A percentile compares a stretch with the other conserved stretches of the same genome.
Evolutionary conservation across 2,113 vertebrate species (phyloP).

Genomic region (Cervus canadensis): DNA sequence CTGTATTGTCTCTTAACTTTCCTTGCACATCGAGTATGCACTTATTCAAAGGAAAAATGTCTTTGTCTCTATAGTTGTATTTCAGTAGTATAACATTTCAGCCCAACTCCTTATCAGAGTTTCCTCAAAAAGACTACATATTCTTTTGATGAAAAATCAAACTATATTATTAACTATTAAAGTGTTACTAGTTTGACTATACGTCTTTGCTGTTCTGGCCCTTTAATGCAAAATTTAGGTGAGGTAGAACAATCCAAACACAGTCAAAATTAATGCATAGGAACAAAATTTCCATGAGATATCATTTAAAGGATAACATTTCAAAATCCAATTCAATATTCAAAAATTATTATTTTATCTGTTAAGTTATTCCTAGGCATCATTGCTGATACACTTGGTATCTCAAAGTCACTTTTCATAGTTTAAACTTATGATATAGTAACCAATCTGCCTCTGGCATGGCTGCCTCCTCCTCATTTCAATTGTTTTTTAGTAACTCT

Average conservation of each 20-base stretch:
- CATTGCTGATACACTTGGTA: slow-evolving; percentile 44
- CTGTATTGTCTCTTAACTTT: not conserved
- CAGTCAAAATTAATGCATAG: slow-evolving; percentile 75
- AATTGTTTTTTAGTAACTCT: not conserved
- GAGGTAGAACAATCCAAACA: slow-evolving; percentile 68
- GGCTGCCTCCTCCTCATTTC: not conserved
- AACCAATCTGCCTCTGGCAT: not conserved
- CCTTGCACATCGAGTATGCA: not conserved
- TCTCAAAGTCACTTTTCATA: slow-evolving; percentile 70
- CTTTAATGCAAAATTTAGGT: slow-evolving; percentile 74
- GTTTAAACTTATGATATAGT: slow-evolving; percentile 48
- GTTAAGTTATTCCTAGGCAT: slow-evolving; percentile 62
- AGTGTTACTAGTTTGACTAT: slow-evolving; percentile 64
- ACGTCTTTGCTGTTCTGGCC: slow-evolving; percentile 75
- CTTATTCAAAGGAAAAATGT: not conserved
- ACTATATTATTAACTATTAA: slow-evolving; percentile 64
- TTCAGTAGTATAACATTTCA: not conserved
- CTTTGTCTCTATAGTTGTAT: not conserved
- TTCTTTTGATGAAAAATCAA: slow-evolving; percentile 74
- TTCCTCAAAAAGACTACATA: slow-evolving; percentile 71
- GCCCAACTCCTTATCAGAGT: slow-evolving; percentile 43
- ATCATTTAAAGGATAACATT: slow-evolving; percentile 61
- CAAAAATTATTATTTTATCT: slow-evolving; percentile 71
- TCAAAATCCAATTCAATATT: slow-evolving; percentile 70
- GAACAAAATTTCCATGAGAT: slow-evolving; percentile 66